Evolutionary conservation across 2,797 vertebrate species (phyloP).

Genomic region (Pachyuromys duprasi): DNA sequence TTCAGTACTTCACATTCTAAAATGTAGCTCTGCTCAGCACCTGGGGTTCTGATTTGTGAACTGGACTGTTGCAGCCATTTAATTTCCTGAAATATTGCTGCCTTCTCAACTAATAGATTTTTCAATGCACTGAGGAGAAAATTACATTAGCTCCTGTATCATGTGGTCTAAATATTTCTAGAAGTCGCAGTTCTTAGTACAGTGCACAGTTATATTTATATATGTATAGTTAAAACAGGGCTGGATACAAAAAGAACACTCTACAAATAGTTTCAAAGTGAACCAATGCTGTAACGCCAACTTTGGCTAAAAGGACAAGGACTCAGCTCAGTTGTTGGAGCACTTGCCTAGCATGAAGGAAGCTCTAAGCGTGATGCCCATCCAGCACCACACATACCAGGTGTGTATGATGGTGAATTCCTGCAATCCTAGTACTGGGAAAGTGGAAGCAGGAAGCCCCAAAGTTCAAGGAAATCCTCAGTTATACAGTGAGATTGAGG

Average conservation of each 20-base stretch:
- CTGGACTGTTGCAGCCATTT: constrained; percentile 66
- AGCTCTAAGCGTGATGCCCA: neutral
- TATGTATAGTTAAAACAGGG: neutral
- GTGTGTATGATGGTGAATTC: neutral
- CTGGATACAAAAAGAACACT: neutral
- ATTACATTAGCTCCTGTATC: constrained; percentile 72
- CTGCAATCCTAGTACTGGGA: neutral
- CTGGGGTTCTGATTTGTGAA: constrained; percentile 74
- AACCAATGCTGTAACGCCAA: neutral
- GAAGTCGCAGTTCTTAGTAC: constrained; percentile 62
- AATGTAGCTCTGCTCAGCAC: constrained; percentile 48
- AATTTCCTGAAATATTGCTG: constrained; percentile 76
- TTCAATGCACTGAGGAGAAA: constrained; percentile 71
- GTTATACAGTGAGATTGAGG: neutral
- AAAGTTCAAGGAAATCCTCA: neutral
- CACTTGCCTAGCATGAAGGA: neutral
- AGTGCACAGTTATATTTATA: neutral
- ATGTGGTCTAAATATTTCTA: constrained; percentile 73
- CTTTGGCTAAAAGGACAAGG: neutral
- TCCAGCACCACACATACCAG: neutral
- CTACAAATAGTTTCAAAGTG: neutral
- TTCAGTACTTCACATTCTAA: constrained; percentile 47
- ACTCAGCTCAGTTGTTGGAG: neutral
- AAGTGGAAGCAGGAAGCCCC: neutral
- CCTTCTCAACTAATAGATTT: constrained; percentile 71